phyloP scores from a whole-genome alignment of 2,113 vertebrate genomes.

The Phylloscopus trochiloides region DNA sequence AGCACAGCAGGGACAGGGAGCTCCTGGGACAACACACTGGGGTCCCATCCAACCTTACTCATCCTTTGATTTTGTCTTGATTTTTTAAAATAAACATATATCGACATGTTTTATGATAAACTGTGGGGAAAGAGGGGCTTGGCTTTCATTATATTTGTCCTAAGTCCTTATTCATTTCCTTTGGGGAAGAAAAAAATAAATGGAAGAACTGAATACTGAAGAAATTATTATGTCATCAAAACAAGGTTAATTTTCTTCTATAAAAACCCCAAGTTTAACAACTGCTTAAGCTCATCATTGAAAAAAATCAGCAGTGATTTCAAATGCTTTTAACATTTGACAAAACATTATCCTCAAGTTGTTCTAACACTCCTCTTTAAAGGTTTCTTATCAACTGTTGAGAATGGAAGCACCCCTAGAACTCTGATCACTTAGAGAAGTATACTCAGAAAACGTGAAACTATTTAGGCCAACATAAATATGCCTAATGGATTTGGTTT shows the following conservation, averaged over 20 bases:
- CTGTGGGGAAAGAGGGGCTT: rapidly evolving
- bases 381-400: background rate
- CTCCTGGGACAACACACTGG: background rate
- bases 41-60: background rate
- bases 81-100: background rate
- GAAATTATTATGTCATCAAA: background rate
- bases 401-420: background rate
- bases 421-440: background rate
- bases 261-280: background rate
- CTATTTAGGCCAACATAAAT: background rate
- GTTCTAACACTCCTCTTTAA: background rate
- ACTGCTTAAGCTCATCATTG: background rate
- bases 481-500: background rate
- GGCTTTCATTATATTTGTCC: background rate
- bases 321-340: background rate
- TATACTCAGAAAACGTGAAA: background rate
- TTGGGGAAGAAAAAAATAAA: background rate
- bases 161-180: background rate
- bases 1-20: too few species aligned
- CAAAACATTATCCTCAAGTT: background rate
- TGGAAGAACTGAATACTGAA: background rate
- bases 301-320: background rate
- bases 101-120: background rate
- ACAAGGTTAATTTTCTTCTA: background rate
- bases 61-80: background rate